Evolutionary conservation across 2,113 vertebrate genomes (phyloP).

Genomic region (Forbesichthys agassizii): DNA sequence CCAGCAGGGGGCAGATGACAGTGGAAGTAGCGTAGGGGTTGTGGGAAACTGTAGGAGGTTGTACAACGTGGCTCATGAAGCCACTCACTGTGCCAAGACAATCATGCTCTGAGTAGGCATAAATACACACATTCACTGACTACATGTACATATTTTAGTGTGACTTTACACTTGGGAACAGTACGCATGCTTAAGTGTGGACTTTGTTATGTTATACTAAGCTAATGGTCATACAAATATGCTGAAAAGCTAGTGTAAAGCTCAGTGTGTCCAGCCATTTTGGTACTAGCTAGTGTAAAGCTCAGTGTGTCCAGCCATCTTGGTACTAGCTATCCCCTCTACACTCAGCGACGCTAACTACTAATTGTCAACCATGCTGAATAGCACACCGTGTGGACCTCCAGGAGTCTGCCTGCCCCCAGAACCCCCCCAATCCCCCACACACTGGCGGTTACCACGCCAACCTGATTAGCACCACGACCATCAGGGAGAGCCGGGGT

Average conservation of each 20-base stretch:
- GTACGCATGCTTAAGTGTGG: no score
- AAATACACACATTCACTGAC: conserved; percentile 8
- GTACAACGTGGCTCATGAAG: conserved; percentile 38
- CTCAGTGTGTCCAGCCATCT: conserved; percentile 22
- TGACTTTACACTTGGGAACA: no score
- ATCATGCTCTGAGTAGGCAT: conserved; percentile 40
- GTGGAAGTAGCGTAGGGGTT: conserved; percentile 14
- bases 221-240: no score
- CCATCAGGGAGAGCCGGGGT: conserved; percentile 31
- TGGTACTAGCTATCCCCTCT: conserved; percentile 20
- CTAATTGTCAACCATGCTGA: conserved; percentile 36
- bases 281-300: conserved; percentile 21
- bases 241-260: no score
- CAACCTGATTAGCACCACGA: conserved; percentile 53
- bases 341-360: conserved; percentile 13
- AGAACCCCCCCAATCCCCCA: no score
- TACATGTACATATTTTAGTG: no score
- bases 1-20: conserved; percentile 29
- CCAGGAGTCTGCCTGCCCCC: background rate
- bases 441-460: background rate
- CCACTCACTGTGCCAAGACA: conserved; percentile 49
- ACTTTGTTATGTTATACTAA: no score
- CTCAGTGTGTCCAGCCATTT: no score
- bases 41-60: conserved; percentile 32
- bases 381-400: conserved; percentile 23